A percentile compares a stretch with the other conserved stretches of the same genome.
Conservation (phyloP, 2,888 invertebrate genomes). For the Drosophila fungiperda region DNA sequence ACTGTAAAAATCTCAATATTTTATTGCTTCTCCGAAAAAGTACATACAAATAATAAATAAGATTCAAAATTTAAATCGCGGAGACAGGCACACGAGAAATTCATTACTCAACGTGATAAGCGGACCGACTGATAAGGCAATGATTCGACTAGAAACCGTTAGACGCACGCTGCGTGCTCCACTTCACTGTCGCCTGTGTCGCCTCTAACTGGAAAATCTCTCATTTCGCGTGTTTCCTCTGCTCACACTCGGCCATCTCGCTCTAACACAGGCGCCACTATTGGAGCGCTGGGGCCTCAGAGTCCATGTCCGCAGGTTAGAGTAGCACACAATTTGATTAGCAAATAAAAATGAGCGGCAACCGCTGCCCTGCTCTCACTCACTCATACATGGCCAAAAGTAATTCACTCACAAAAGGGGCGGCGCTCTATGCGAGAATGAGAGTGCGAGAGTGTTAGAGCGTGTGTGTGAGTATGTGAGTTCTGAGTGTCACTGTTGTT, state of each 20-base stretch:
- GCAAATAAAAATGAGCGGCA: slow-evolving; percentile 72
- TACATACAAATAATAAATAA: slow-evolving; percentile 22
- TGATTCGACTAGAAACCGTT: slow-evolving; percentile 50
- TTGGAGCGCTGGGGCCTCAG: slow-evolving; percentile 37
- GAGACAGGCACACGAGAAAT: slow-evolving; percentile 51
- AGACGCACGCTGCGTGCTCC: slow-evolving; percentile 61
- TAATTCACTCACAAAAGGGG: slow-evolving; percentile 46
- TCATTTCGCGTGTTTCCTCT: slow-evolving; percentile 46
- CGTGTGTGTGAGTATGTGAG: neutral
- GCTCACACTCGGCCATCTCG: slow-evolving; percentile 42
- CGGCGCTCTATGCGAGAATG: slow-evolving; percentile 32
- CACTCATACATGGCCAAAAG: slow-evolving; percentile 15
- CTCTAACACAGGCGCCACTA: slow-evolving; percentile 34
- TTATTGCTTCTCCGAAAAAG: slow-evolving; percentile 52
- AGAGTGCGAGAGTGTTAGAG: slow-evolving; percentile 10
- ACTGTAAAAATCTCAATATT: slow-evolving; percentile 60
- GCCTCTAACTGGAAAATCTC: slow-evolving; percentile 67
- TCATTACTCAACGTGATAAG: slow-evolving; percentile 68
- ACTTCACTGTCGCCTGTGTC: slow-evolving; percentile 62
- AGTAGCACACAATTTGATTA: slow-evolving; percentile 71
- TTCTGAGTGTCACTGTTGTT: slow-evolving; percentile 27
- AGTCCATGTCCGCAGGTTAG: slow-evolving; percentile 53
- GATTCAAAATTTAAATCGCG: slow-evolving; percentile 19
- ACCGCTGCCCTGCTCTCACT: slow-evolving; percentile 31
- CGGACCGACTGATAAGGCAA: slow-evolving; percentile 60